Conservation (phyloP, 2,113 vertebrate genomes). For the Malaclemys terrapin region DNA sequence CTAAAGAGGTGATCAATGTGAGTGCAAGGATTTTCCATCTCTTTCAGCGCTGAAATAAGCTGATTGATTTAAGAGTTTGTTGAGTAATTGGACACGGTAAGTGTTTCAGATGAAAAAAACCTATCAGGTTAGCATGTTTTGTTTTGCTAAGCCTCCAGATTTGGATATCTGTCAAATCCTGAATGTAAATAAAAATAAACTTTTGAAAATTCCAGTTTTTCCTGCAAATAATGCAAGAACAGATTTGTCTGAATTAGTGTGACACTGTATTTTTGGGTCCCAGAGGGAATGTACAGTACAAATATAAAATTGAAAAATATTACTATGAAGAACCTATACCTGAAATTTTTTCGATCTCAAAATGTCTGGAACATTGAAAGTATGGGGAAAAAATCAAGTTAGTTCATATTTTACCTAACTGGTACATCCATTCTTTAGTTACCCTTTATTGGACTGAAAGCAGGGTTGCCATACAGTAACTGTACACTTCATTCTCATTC, state of each 20-base stretch:
- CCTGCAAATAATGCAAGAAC: not conserved
- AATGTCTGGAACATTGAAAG: not conserved
- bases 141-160: not conserved
- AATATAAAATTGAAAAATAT: not conserved
- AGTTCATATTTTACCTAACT: no score
- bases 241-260: not conserved
- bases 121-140: not conserved
- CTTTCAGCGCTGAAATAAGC: constrained; percentile 5
- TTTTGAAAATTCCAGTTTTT: not conserved
- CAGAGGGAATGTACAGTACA: not conserved
- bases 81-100: constrained; percentile 7
- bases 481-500: not conserved
- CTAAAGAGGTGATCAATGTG: not conserved
- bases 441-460: not conserved
- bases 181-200: not conserved
- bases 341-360: not conserved
- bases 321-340: not conserved
- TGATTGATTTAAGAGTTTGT: not conserved
- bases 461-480: fast-evolving
- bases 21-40: not conserved
- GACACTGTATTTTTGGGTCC: not conserved
- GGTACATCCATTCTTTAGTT: not conserved
- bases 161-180: not conserved
- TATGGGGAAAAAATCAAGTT: not conserved
- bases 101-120: not conserved